Percentiles rank a stretch among this genome's conserved stretches.
These are phyloP conservation scores for Rhysida immarginata DNA, from an alignment of 1,140 invertebrate species.

Conservation along the genomic window DNA sequence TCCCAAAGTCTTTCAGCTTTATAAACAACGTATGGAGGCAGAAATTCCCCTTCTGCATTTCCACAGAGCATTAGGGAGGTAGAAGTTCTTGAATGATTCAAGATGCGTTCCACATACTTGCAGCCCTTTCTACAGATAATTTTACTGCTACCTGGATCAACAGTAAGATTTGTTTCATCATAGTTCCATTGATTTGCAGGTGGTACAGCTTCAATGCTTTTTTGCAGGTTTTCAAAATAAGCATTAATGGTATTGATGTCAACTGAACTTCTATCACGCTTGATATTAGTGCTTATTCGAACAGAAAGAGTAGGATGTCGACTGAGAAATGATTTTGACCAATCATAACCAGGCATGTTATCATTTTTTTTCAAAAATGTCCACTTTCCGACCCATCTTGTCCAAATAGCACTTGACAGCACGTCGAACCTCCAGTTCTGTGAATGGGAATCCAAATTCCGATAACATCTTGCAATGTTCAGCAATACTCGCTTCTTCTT, in stretches of 20 bases:
- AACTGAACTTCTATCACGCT: slow-evolving; percentile 7
- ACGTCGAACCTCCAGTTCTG: neutral
- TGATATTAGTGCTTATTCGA: slow-evolving; percentile 10
- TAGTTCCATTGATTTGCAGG: slow-evolving; percentile 26
- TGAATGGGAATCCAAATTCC: neutral
- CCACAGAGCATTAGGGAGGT: slow-evolving; percentile 27
- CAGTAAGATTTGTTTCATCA: slow-evolving; percentile 30
- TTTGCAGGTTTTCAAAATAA: slow-evolving; percentile 16
- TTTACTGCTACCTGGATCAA: slow-evolving; percentile 28
- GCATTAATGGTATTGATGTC: slow-evolving; percentile 11
- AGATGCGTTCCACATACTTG: slow-evolving; percentile 25
- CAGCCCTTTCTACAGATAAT: slow-evolving; percentile 22
- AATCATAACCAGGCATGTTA: neutral
- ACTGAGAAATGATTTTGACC: neutral
- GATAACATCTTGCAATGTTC: neutral
- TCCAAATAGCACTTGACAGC: neutral
- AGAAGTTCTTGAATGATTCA: slow-evolving; percentile 22
- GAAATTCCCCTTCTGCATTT: slow-evolving; percentile 19
- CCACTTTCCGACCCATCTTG: neutral
- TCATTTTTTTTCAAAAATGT: neutral
- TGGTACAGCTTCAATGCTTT: slow-evolving; percentile 13
- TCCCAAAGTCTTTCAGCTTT: slow-evolving; percentile 17
- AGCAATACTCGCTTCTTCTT: neutral
- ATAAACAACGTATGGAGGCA: slow-evolving; percentile 22
- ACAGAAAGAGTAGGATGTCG: neutral